Percentiles rank a stretch among this genome's conserved stretches.
These are phyloP conservation scores for Myanophis thanlyinensis DNA, from an alignment of 2,113 vertebrate genomes.

Conservation along the genomic window DNA sequence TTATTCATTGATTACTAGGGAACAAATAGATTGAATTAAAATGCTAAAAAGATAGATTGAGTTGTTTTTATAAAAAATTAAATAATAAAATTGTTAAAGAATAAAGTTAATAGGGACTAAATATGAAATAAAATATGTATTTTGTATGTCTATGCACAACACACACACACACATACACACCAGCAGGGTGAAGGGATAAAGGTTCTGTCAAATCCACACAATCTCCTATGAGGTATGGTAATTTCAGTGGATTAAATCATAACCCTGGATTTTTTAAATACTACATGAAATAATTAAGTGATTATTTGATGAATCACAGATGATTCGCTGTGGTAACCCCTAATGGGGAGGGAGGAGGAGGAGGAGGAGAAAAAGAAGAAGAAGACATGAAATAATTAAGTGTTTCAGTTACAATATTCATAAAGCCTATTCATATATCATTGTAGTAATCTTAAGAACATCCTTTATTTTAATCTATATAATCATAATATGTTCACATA, in stretches of 20 bases:
- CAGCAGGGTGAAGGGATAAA: not conserved
- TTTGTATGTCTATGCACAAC: too few relatives aligned
- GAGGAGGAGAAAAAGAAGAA: too few relatives aligned
- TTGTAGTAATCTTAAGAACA: not conserved
- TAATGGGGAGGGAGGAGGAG: too few relatives aligned
- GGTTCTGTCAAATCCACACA: not conserved
- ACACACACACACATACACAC: too few relatives aligned
- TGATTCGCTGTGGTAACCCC: too few relatives aligned
- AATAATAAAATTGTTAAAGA: not conserved
- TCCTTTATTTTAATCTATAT: not conserved
- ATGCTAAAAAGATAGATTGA: conserved; percentile 30
- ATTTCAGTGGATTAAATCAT: not conserved
- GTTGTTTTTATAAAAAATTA: too few relatives aligned
- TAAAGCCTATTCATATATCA: not conserved
- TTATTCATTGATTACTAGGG: not conserved
- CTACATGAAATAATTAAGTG: not conserved
- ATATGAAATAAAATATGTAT: not conserved
- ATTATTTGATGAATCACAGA: too few relatives aligned
- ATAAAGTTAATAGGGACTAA: conserved; percentile 11
- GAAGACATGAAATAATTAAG: not conserved
- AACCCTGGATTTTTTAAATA: not conserved
- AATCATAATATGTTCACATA: conserved; percentile 17
- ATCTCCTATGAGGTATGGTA: not conserved
- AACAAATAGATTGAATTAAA: not conserved
- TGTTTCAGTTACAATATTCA: not conserved